These are phyloP conservation scores for Minunthozetes semirufus DNA, from an alignment of 2,888 invertebrate species.

Conservation along the genomic window DNA sequence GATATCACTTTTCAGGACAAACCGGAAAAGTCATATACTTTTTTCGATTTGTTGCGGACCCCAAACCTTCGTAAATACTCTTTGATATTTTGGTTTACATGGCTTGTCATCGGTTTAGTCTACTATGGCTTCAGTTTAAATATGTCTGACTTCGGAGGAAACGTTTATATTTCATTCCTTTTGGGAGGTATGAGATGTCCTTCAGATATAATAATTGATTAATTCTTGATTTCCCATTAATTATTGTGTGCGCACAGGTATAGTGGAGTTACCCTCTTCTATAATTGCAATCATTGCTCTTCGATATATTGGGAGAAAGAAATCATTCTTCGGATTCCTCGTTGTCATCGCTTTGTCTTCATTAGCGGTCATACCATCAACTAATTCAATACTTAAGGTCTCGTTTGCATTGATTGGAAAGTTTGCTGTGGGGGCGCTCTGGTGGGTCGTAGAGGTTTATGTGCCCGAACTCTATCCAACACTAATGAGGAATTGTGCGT, in stretches of 20 bases:
- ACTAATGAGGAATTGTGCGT: conserved; percentile 25
- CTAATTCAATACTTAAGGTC: background rate
- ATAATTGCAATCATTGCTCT: conserved; percentile 15
- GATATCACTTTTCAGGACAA: background rate
- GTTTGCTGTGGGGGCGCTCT: conserved; percentile 18
- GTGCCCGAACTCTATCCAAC: conserved; percentile 37
- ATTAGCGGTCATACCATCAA: conserved; percentile 3
- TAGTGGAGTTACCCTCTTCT: conserved; percentile 72
- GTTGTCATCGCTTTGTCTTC: background rate
- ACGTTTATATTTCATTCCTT: conserved; percentile 56
- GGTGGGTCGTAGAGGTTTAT: background rate
- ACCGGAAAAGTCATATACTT: background rate
- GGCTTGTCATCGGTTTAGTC: conserved; percentile 74
- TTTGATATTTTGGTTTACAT: conserved; percentile 40
- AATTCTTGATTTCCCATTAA: too few relatives aligned
- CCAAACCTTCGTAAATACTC: conserved; percentile 33
- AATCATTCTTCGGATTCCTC: conserved; percentile 7
- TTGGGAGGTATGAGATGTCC: background rate
- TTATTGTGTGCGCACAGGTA: conserved; percentile 55
- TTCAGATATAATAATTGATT: background rate
- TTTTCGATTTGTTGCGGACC: background rate
- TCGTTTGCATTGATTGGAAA: conserved; percentile 34
- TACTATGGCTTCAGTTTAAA: conserved; percentile 78
- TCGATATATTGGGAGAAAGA: conserved; percentile 29
- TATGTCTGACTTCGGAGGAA: conserved; percentile 70